phyloP scores from a whole-genome alignment of 1,140 invertebrate species.

The Eriocheir sinensis region DNA sequence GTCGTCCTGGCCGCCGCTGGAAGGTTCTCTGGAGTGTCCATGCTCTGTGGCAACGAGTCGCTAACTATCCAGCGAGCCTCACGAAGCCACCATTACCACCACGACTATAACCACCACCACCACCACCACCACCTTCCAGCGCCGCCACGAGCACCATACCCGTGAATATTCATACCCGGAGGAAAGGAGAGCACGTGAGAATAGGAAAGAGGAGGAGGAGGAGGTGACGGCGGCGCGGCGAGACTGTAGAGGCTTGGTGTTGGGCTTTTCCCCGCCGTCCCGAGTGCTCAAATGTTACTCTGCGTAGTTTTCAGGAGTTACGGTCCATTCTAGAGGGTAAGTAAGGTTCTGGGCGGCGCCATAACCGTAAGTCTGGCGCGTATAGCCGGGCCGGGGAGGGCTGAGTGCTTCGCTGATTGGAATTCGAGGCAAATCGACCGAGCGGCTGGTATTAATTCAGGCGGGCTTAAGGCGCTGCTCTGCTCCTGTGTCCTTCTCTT shows the following conservation, averaged over 20 bases:
- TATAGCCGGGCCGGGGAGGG: neutral
- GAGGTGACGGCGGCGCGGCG: neutral
- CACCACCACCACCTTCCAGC: neutral
- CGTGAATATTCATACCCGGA: neutral
- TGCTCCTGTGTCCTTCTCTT: neutral
- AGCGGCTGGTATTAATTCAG: conserved; percentile 12
- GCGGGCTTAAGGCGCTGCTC: neutral
- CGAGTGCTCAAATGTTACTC: neutral
- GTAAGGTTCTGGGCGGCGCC: neutral
- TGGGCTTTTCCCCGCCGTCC: neutral
- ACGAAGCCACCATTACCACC: neutral
- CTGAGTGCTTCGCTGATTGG: neutral
- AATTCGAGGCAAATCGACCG: conserved; percentile 12
- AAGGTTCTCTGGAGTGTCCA: conserved; percentile 5
- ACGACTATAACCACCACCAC: neutral
- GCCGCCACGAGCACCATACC: neutral
- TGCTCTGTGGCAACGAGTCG: neutral
- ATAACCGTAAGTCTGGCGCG: neutral
- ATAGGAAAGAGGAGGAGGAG: neutral
- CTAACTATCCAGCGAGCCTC: neutral
- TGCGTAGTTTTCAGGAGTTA: neutral
- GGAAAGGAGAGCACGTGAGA: neutral
- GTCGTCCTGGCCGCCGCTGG: no score
- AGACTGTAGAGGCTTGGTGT: no score
- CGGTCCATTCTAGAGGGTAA: conserved; percentile 6